phyloP scores from a whole-genome alignment of 2,797 vertebrate species.

The Antennarius maculatus region DNA sequence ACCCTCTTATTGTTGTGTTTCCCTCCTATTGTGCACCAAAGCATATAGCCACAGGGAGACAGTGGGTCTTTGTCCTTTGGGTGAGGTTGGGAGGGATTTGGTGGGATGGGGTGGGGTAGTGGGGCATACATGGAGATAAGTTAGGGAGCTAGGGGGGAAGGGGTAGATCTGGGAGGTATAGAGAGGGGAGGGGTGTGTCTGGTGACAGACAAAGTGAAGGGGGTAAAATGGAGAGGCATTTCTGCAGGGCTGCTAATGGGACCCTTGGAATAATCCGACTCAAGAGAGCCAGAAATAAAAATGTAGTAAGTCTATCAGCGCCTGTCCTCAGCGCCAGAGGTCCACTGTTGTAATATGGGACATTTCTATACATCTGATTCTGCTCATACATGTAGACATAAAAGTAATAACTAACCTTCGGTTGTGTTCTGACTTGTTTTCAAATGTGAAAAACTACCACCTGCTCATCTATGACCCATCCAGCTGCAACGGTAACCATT shows the following conservation, averaged over 20 bases:
- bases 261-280: slow-evolving; percentile 49
- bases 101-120: slow-evolving; percentile 20
- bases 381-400: slow-evolving; percentile 37
- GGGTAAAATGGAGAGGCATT: slow-evolving; percentile 31
- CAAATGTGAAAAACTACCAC: slow-evolving; percentile 33
- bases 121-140: slow-evolving; percentile 45
- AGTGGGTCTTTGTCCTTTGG: slow-evolving; percentile 75
- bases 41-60: slow-evolving; percentile 56
- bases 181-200: slow-evolving; percentile 54
- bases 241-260: slow-evolving; percentile 60
- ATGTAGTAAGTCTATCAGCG: slow-evolving; percentile 41
- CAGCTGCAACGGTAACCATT: background rate
- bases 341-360: background rate
- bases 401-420: slow-evolving; percentile 27
- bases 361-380: slow-evolving; percentile 25
- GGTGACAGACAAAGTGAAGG: slow-evolving; percentile 43
- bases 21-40: slow-evolving; percentile 63
- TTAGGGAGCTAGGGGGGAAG: slow-evolving; percentile 16
- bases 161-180: slow-evolving; percentile 20
- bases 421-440: slow-evolving; percentile 31
- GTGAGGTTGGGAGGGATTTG: slow-evolving; percentile 49
- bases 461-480: slow-evolving; percentile 36
- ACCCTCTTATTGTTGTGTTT: slow-evolving; percentile 51
- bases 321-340: slow-evolving; percentile 17
- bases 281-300: slow-evolving; percentile 34